Conservation (phyloP, 1,140 invertebrate species). For the Polypedilum vanderplanki region DNA sequence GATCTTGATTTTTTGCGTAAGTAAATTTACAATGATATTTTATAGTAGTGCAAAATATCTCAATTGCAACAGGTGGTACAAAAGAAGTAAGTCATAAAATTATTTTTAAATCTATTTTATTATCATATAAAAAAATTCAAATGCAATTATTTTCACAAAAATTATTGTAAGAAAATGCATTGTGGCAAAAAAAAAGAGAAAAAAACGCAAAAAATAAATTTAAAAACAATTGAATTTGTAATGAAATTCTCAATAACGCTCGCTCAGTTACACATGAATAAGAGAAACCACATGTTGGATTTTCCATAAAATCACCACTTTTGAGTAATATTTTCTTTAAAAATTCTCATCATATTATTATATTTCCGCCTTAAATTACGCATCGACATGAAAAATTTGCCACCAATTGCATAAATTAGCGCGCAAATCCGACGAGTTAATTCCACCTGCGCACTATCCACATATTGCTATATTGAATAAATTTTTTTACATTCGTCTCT, state of each 20-base stretch:
- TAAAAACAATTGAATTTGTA: slow-evolving; percentile 20
- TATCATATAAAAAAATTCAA: neutral
- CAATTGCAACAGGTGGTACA: slow-evolving; percentile 14
- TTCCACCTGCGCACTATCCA: slow-evolving; percentile 23
- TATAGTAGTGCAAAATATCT: neutral
- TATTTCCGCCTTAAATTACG: slow-evolving; percentile 9
- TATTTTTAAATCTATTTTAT: neutral
- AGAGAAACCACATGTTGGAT: slow-evolving; percentile 22
- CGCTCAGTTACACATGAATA: neutral
- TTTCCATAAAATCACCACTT: neutral
- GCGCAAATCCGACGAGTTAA: slow-evolving; percentile 13
- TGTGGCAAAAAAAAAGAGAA: neutral
- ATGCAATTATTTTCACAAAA: neutral
- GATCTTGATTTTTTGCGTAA: neutral
- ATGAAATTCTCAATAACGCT: neutral
- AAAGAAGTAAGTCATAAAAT: neutral
- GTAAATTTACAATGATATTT: slow-evolving; percentile 6
- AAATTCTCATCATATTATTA: neutral
- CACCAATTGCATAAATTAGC: slow-evolving; percentile 23
- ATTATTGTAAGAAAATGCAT: neutral
- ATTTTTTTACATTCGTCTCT: neutral
- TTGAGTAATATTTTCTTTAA: neutral
- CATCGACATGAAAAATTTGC: neutral
- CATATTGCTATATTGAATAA: slow-evolving; percentile 24
- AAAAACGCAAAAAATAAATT: neutral